Evolutionary conservation across 1,140 invertebrate genomes (phyloP).

Genomic region (Gonioctena quinquepunctata): DNA sequence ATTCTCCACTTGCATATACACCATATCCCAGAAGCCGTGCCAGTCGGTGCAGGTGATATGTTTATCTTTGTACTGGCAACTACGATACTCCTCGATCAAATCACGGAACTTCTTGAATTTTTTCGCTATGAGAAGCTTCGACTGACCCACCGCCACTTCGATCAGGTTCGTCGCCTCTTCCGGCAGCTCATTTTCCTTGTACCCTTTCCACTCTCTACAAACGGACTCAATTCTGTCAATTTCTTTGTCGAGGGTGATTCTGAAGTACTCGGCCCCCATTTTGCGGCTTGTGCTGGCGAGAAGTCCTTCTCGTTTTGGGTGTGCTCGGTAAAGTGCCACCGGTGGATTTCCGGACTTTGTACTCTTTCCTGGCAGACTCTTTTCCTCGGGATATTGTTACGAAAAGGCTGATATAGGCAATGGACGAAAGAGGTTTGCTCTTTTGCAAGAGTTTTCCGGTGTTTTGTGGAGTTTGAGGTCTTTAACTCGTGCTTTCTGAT

Average conservation of each 20-base stretch:
- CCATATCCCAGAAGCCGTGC: conserved; percentile 79
- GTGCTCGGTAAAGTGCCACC: not conserved
- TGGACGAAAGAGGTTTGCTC: too few species aligned
- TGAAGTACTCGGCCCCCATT: conserved; percentile 57
- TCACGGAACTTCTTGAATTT: conserved; percentile 71
- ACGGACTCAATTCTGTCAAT: conserved; percentile 55
- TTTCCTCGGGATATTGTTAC: conserved; percentile 50
- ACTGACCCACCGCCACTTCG: conserved; percentile 69
- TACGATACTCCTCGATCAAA: conserved; percentile 67
- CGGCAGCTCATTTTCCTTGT: conserved; percentile 42
- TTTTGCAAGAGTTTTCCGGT: too few species aligned
- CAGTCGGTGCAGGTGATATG: conserved; percentile 66
- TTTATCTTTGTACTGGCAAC: conserved; percentile 48
- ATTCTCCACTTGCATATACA: conserved; percentile 65
- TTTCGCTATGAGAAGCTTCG: conserved; percentile 67
- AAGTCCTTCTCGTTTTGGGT: not conserved
- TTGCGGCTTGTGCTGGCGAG: conserved; percentile 27
- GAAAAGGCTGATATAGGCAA: conserved; percentile 48
- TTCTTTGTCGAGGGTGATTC: conserved; percentile 58
- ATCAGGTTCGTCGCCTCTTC: conserved; percentile 64
- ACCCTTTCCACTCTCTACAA: conserved; percentile 29
- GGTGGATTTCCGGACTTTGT: conserved; percentile 21
- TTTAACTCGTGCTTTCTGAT: too few species aligned
- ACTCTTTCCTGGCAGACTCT: conserved; percentile 40
- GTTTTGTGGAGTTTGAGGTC: not conserved